phyloP scores from a whole-genome alignment of 2,888 invertebrate species.

The Tetranychus piercei region DNA sequence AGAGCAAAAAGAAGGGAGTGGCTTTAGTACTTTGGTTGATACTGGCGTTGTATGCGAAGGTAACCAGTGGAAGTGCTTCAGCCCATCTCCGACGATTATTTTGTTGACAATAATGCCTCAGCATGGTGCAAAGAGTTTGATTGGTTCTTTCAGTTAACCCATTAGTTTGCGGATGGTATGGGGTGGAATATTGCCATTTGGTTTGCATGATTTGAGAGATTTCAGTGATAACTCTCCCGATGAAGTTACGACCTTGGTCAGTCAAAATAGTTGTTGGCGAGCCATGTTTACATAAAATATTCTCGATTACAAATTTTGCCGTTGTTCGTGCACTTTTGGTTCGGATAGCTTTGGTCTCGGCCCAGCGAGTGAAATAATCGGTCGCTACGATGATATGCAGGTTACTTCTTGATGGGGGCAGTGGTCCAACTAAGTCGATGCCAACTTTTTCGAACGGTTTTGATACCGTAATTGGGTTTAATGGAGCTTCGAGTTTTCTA shows the following conservation, averaged over 20 bases:
- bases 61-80: conserved; percentile 21
- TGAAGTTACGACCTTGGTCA: no score
- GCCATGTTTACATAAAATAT: conserved; percentile 24
- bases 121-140: no score
- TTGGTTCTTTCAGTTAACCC: conserved; percentile 10
- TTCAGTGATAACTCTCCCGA: no score
- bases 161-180: not conserved
- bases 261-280: no score
- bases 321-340: conserved; percentile 22
- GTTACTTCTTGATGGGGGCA: conserved; percentile 21
- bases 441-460: conserved; percentile 15
- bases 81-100: no score
- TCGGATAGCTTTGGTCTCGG: conserved; percentile 21
- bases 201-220: not conserved
- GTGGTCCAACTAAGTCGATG: conserved; percentile 23
- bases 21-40: conserved; percentile 22
- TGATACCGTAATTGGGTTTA: conserved; percentile 14
- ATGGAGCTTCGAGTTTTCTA: conserved; percentile 3
- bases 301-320: conserved; percentile 22
- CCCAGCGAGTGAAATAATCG: conserved; percentile 23
- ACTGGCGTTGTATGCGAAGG: conserved; percentile 17
- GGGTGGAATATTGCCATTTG: conserved; percentile 8
- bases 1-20: conserved; percentile 25
- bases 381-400: conserved; percentile 23
- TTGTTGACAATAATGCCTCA: no score